Percentiles rank a stretch among this genome's conserved stretches.
Evolutionary conservation across 2,113 vertebrate species (phyloP).

Genomic region (Nestor notabilis): DNA sequence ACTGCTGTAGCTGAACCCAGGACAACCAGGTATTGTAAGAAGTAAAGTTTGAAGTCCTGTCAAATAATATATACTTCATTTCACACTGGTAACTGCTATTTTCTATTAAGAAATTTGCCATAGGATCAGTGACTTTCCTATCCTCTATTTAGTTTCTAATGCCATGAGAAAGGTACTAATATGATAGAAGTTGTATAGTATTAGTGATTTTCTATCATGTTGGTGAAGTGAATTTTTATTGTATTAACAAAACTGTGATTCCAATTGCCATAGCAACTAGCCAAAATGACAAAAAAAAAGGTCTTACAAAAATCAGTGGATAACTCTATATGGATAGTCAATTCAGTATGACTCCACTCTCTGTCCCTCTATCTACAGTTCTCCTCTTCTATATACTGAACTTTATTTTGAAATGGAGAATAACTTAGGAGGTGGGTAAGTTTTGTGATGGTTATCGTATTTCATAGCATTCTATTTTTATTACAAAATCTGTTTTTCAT

Average conservation of each 20-base stretch:
- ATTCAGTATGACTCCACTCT: neutral
- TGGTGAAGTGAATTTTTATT: conserved; percentile 73
- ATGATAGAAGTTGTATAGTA: conserved; percentile 65
- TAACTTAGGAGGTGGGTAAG: neutral
- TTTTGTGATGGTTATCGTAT: fast-evolving
- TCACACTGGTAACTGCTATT: conserved; percentile 16
- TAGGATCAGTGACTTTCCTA: conserved; percentile 59
- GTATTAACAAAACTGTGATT: conserved; percentile 61
- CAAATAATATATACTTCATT: conserved; percentile 61
- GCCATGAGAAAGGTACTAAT: conserved; percentile 66
- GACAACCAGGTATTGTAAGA: neutral
- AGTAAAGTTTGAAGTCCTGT: conserved; percentile 6
- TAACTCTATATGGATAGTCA: neutral
- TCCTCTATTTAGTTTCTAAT: conserved; percentile 64
- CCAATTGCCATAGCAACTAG: conserved; percentile 43
- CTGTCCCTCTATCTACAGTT: neutral
- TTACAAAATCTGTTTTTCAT: neutral
- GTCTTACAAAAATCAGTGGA: conserved; percentile 20
- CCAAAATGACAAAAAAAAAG: conserved; percentile 42
- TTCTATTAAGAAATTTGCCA: conserved; percentile 60
- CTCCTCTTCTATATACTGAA: neutral
- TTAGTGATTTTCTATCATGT: conserved; percentile 70
- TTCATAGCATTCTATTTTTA: neutral
- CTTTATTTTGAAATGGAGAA: neutral
- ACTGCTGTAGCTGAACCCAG: too few relatives aligned